phyloP scores from a whole-genome alignment of 1,140 invertebrate genomes.

The Drosophila hydei region DNA sequence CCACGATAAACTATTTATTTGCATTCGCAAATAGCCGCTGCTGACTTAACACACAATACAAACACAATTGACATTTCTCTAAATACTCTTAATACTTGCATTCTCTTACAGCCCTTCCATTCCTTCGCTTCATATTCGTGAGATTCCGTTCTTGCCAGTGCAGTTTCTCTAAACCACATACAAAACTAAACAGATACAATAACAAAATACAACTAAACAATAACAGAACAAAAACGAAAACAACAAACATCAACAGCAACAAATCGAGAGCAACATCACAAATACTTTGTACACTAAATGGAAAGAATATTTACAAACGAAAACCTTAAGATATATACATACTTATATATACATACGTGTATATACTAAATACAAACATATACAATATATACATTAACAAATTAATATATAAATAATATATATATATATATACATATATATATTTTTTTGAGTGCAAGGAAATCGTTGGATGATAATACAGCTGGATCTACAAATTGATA shows the following conservation, averaged over 20 bases:
- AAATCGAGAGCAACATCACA: conserved; percentile 38
- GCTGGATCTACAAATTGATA: conserved; percentile 72
- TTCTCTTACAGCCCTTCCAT: conserved; percentile 81
- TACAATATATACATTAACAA: conserved; percentile 55
- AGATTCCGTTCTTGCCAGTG: conserved; percentile 80
- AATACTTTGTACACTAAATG: conserved; percentile 70
- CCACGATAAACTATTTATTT: conserved; percentile 41
- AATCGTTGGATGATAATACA: conserved; percentile 51
- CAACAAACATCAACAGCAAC: conserved; percentile 22
- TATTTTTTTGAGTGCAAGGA: conserved; percentile 79
- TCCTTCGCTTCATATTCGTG: conserved; percentile 79
- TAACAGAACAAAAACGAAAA: conserved; percentile 12
- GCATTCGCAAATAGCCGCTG: conserved; percentile 29
- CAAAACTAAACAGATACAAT: conserved; percentile 45
- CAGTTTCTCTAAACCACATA: conserved; percentile 75
- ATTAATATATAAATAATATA: conserved; percentile 23
- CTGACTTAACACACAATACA: neutral
- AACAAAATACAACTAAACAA: conserved; percentile 53
- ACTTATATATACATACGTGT: conserved; percentile 49
- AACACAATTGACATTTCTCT: conserved; percentile 51
- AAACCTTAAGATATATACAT: conserved; percentile 62
- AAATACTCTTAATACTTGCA: conserved; percentile 59
- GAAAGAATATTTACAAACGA: conserved; percentile 71
- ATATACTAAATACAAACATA: conserved; percentile 49
- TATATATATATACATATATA: conserved; percentile 54